Conservation (phyloP, 2,113 vertebrate genomes). For the Smithornis capensis region DNA sequence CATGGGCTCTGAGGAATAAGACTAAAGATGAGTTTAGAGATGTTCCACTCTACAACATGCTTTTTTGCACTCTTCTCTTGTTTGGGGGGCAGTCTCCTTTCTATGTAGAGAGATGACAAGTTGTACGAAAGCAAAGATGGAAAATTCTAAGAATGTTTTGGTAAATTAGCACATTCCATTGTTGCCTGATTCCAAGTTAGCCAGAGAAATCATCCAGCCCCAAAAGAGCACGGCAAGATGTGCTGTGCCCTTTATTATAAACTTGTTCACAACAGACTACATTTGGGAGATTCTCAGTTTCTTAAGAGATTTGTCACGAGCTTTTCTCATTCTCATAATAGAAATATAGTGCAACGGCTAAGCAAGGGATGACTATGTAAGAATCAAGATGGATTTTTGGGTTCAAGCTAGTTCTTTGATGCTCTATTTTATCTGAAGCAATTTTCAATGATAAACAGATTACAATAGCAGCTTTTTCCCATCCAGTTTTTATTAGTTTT, state of each 20-base stretch:
- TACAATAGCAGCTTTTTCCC: not conserved
- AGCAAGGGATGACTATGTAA: not conserved
- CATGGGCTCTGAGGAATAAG: not conserved
- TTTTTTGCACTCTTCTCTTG: not conserved
- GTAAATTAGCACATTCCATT: not conserved
- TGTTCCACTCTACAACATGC: not conserved
- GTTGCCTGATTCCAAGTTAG: not conserved
- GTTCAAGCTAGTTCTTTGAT: not conserved
- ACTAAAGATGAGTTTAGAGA: not conserved
- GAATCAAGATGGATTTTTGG: not conserved
- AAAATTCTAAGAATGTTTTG: not conserved
- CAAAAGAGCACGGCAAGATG: not conserved
- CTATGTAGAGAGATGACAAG: not conserved
- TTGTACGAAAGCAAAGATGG: not conserved
- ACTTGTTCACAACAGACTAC: not conserved
- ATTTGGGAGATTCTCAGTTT: not conserved
- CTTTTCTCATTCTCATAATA: not conserved
- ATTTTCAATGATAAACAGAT: not conserved
- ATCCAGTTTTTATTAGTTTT: not conserved
- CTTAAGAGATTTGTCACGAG: not conserved
- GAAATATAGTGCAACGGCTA: not conserved
- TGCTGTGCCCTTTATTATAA: not conserved
- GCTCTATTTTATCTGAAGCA: not conserved
- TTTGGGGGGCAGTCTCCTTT: not conserved
- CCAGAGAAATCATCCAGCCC: not conserved